A percentile compares a stretch with the other conserved stretches of the same genome.
Evolutionary conservation across 2,797 vertebrate genomes (phyloP).

Genomic region (Mus spretus): DNA sequence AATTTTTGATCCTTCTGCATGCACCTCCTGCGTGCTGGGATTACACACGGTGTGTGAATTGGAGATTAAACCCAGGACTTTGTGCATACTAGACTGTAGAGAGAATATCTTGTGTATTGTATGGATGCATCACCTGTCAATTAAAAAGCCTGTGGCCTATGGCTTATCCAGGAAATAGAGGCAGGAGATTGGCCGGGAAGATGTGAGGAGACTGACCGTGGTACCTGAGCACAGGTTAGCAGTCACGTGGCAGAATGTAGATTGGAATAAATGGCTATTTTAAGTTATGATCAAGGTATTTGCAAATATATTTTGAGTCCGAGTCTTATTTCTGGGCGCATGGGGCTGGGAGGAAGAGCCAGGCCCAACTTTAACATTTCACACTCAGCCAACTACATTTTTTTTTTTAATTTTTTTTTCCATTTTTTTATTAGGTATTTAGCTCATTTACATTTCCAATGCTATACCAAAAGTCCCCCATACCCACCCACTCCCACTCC

Average conservation of each 20-base stretch:
- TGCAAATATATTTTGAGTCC: background rate
- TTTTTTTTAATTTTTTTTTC: no score
- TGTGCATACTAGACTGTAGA: background rate
- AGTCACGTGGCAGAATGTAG: background rate
- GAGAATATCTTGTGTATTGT: background rate
- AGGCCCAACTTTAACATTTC: no score
- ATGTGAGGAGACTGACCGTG: background rate
- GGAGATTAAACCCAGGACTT: background rate
- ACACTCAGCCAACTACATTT: background rate
- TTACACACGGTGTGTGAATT: background rate
- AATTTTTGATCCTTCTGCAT: background rate
- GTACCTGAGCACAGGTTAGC: background rate
- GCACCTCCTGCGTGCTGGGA: background rate
- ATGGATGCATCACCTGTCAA: background rate
- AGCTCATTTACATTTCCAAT: no score
- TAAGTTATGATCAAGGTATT: background rate
- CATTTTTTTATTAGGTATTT: no score
- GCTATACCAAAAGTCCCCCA: no score
- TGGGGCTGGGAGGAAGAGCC: no score
- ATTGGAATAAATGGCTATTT: background rate
- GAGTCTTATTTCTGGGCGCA: background rate
- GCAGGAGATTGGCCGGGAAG: background rate
- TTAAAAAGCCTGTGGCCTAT: background rate
- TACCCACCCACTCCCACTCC: no score
- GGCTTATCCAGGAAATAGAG: background rate